Conservation (phyloP, 2,113 vertebrate genomes). For the Eptesicus fuscus region DNA sequence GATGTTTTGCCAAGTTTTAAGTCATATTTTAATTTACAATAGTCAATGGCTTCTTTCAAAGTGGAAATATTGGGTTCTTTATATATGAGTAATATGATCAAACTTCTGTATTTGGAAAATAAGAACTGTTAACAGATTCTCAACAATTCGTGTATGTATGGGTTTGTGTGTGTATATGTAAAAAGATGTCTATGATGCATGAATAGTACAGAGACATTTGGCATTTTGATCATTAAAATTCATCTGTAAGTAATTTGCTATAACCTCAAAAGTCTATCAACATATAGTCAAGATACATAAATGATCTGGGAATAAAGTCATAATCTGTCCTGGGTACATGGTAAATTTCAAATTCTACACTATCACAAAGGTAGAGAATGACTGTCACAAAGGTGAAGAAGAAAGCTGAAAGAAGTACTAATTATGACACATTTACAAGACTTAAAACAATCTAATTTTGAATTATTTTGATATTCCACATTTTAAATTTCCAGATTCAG, state of each 20-base stretch:
- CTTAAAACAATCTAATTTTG: background rate
- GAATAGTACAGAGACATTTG: background rate
- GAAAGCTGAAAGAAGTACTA: background rate
- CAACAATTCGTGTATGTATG: background rate
- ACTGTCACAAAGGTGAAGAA: background rate
- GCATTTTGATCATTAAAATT: background rate
- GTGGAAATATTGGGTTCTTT: background rate
- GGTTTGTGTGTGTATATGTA: background rate
- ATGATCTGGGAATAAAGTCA: background rate
- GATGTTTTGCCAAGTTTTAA: slow-evolving; percentile 28
- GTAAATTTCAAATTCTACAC: background rate
- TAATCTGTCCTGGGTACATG: background rate
- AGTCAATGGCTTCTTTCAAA: slow-evolving; percentile 23
- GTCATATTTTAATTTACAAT: background rate
- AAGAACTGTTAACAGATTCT: background rate
- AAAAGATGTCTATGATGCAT: background rate
- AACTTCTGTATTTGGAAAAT: slow-evolving; percentile 25
- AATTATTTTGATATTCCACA: background rate
- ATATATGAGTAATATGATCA: background rate
- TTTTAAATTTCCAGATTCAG: slow-evolving; percentile 6
- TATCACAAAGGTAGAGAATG: background rate
- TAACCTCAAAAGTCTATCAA: background rate
- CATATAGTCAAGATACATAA: background rate
- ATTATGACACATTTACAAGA: background rate
- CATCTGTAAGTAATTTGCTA: background rate